Base-by-base conservation (phyloP, 2,888 invertebrate genomes). In the Coleophora deauratella region DNA sequence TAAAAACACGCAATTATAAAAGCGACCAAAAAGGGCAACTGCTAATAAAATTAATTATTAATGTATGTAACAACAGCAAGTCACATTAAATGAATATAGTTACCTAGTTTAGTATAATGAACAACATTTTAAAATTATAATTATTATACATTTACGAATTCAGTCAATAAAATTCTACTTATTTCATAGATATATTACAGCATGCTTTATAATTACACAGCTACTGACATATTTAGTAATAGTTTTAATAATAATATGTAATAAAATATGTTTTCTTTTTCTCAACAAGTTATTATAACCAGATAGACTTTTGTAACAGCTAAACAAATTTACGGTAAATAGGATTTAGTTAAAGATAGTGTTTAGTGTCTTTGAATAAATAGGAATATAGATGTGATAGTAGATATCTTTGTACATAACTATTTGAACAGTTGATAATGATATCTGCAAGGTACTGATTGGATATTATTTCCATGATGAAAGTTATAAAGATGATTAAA, bases 241-340 rank as follows among this genome's bases (percentile, higher is more conserved):
- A n/a, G n/a, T n/a, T n/a, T n/a, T n/a, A 35, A 28, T 38, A 13
- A 32, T 31, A 13, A 59, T 67, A 71, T 72, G 66, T 75, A 69
- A 72, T 80, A 80, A 78, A 81, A 81, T 81, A 80, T 75, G 62
- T 72, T 69, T 68, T 65, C 61, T 57, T 40, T 31, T 27, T 38
- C 34, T 35, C 36, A n/a, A 31, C 56, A 79, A 75, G 71, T 64
- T 62, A 48, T 59, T 72, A 31, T n/a, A 81, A 81, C 79, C 73
- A 62, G 76, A 81, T 84, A 84, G 72, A 84, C 74, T 84, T 80
- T 82, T 68, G 72, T 72, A 70, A 73, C 60, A 70, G 63, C 72
- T 73, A 82, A 74, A 73, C 70, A 69, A 67, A 12, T 11, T 12
- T 12, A 33, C 12, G 13, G 33, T 33, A 33, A 12, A 12, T 33